Percentiles rank a stretch among this genome's conserved stretches.
These are phyloP conservation scores for Aporophyla lueneburgensis DNA, from an alignment of 2,888 invertebrate genomes.

Conservation along the genomic window DNA sequence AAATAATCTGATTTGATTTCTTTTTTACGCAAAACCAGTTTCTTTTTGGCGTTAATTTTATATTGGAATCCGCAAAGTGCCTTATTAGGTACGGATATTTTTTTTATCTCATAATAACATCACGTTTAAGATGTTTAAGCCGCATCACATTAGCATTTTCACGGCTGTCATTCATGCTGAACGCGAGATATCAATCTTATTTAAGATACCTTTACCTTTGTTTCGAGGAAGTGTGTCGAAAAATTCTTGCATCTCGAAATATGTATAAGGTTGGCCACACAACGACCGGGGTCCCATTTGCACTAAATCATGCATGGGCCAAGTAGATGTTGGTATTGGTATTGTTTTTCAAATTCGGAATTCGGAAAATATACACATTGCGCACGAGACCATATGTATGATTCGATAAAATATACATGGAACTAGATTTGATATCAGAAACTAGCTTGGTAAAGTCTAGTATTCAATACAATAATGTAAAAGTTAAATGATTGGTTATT, in stretches of 20 bases:
- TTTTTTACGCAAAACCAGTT: slow-evolving; percentile 12
- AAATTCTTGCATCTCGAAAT: slow-evolving; percentile 56
- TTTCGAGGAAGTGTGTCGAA: slow-evolving; percentile 53
- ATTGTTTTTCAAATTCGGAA: slow-evolving; percentile 20
- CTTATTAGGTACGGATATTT: slow-evolving; percentile 43
- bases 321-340: slow-evolving; percentile 1
- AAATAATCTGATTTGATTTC: slow-evolving; percentile 24
- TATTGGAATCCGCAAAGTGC: slow-evolving; percentile 24
- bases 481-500: not conserved
- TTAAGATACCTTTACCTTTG: slow-evolving; percentile 61
- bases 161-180: slow-evolving; percentile 78
- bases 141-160: slow-evolving; percentile 79
- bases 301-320: slow-evolving; percentile 54
- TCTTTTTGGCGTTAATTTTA: slow-evolving; percentile 14
- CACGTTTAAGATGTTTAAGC: slow-evolving; percentile 60
- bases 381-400: too few relatives aligned
- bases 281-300: slow-evolving; percentile 28
- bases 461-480: not conserved
- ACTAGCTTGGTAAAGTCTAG: not conserved
- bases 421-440: slow-evolving; percentile 16
- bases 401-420: slow-evolving; percentile 12
- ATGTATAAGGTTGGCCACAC: slow-evolving; percentile 50
- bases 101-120: slow-evolving; percentile 53
- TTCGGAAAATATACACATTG: slow-evolving; percentile 16
- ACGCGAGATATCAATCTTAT: slow-evolving; percentile 75